phyloP scores from a whole-genome alignment of 2,113 vertebrate species.

The Rhegmatorhina hoffmannsi region DNA sequence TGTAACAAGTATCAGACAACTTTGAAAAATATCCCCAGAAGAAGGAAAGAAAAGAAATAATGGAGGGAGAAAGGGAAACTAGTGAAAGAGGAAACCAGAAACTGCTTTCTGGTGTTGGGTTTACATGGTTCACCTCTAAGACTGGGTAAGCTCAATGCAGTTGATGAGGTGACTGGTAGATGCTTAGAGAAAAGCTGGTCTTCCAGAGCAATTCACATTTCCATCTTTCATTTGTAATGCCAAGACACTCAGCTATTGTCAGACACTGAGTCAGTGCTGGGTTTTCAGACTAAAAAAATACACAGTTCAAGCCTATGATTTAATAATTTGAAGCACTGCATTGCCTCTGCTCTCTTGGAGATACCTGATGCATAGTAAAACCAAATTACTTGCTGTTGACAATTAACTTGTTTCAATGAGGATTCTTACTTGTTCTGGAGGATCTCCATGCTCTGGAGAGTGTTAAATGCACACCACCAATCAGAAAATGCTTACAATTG shows the following conservation, averaged over 20 bases:
- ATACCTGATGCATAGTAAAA: background rate
- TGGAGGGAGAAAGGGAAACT: background rate
- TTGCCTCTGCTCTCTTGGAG: background rate
- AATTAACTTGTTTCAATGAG: background rate
- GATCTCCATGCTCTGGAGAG: background rate
- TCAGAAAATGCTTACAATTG: background rate
- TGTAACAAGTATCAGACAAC: background rate
- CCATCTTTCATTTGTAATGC: background rate
- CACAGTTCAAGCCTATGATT: background rate
- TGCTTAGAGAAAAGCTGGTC: background rate
- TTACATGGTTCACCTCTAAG: background rate
- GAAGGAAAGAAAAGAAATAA: background rate
- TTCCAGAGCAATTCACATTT: slow-evolving; percentile 5
- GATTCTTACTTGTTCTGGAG: background rate
- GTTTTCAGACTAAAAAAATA: background rate
- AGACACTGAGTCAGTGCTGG: background rate
- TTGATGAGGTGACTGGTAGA: background rate
- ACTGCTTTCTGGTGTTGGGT: background rate
- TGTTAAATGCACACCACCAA: background rate
- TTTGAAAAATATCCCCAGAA: background rate
- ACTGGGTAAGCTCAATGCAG: background rate
- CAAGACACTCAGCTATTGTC: background rate
- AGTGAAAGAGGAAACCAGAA: background rate
- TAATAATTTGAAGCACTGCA: background rate
- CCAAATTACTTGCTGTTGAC: background rate